These are phyloP conservation scores for Aricia artaxerxes DNA, from an alignment of 2,888 invertebrate genomes.

Conservation along the genomic window DNA sequence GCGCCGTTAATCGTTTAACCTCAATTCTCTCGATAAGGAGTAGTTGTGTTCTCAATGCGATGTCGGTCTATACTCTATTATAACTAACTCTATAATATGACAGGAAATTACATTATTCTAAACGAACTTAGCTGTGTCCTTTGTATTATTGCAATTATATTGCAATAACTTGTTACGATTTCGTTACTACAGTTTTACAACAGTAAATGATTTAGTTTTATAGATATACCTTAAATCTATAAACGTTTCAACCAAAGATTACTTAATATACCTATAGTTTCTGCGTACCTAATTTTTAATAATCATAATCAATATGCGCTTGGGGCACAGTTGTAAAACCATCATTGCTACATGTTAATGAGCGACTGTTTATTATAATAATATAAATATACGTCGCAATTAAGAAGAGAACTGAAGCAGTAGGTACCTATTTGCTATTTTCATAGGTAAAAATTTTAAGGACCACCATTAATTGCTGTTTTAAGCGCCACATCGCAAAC, in stretches of 20 bases:
- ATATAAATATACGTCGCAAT: too few species aligned
- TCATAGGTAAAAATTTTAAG: not conserved
- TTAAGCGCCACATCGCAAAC: constrained; percentile 37
- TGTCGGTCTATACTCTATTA: not conserved
- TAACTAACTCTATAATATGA: not conserved
- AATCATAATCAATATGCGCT: not conserved
- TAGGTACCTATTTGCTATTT: too few species aligned
- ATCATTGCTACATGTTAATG: too few species aligned
- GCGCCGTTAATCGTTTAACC: not conserved
- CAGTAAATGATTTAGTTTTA: not conserved
- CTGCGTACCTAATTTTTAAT: not conserved
- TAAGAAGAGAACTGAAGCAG: too few species aligned
- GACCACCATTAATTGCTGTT: not conserved
- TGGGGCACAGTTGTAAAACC: not conserved
- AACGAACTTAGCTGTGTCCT: not conserved
- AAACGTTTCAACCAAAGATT: not conserved
- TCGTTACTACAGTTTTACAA: not conserved
- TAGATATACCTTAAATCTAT: not conserved
- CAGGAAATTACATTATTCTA: not conserved
- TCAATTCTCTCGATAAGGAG: not conserved
- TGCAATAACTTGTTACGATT: not conserved
- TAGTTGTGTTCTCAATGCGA: not conserved
- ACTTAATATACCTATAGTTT: not conserved
- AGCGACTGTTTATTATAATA: too few species aligned
- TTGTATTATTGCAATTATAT: not conserved